Conservation (phyloP, 2,113 vertebrate genomes). For the Aspiorhynchus laticeps region DNA sequence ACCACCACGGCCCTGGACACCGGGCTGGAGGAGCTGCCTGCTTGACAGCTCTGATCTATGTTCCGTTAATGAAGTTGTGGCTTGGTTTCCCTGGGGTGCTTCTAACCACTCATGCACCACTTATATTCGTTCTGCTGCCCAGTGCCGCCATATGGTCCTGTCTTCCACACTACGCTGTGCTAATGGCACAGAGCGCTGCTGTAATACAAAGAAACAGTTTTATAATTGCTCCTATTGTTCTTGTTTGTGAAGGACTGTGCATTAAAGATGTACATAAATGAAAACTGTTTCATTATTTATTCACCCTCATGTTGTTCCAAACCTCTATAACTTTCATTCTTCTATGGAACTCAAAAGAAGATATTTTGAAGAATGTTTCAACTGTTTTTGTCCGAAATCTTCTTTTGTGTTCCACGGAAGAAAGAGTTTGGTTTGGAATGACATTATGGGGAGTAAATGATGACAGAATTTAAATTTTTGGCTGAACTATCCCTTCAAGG, state of each 20-base stretch:
- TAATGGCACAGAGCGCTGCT: not conserved
- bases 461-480: not conserved
- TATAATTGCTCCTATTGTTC: conserved; percentile 34
- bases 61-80: conserved; percentile 35
- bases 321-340: not conserved
- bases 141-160: conserved; percentile 43
- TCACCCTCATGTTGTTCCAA: not conserved
- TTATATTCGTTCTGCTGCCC: conserved; percentile 32
- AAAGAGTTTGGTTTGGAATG: not conserved
- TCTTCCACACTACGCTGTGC: conserved; percentile 11
- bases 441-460: not conserved
- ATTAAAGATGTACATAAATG: not conserved
- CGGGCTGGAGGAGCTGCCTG: not conserved
- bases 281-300: not conserved
- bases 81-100: conserved; percentile 42
- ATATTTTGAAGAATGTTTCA: not conserved
- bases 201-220: conserved; percentile 22
- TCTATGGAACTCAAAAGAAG: not conserved
- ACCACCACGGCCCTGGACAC: not conserved
- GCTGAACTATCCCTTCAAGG: not conserved
- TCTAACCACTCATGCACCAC: conserved; percentile 42
- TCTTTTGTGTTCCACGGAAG: not conserved
- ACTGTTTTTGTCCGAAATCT: not conserved
- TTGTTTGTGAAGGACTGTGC: not conserved
- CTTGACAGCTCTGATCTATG: conserved; percentile 15